Percentiles rank a stretch among this genome's conserved stretches.
phyloP scores from a whole-genome alignment of 1,140 invertebrate genomes.

The Melitaea cinxia region DNA sequence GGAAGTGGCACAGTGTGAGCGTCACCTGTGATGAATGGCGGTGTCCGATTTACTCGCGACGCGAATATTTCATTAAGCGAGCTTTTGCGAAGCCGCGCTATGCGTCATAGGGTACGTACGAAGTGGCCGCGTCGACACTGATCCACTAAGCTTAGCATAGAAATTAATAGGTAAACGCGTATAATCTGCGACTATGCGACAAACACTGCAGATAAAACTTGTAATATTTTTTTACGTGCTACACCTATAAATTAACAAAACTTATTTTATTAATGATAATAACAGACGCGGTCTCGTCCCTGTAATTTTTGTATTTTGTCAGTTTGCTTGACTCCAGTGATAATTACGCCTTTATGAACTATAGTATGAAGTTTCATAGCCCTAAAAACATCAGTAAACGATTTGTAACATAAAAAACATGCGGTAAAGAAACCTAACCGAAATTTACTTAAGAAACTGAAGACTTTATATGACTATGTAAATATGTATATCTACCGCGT shows the following conservation, averaged over 20 bases:
- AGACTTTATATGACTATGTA: no score
- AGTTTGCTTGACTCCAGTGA: no score
- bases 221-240: neutral
- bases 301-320: no score
- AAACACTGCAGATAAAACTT: slow-evolving; percentile 43
- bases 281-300: no score
- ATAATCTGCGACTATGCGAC: slow-evolving; percentile 48
- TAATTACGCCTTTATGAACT: no score
- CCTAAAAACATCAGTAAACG: no score
- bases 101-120: slow-evolving; percentile 40
- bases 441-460: no score
- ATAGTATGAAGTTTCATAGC: no score
- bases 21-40: slow-evolving; percentile 70
- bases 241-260: neutral
- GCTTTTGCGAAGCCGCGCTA: slow-evolving; percentile 54
- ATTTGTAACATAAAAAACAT: no score
- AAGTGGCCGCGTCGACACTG: slow-evolving; percentile 56
- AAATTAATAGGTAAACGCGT: slow-evolving; percentile 68
- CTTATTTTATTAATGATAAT: no score
- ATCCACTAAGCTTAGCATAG: slow-evolving; percentile 72
- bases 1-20: slow-evolving; percentile 51
- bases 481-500: no score
- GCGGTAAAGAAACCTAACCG: no score
- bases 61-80: slow-evolving; percentile 78
- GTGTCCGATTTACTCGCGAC: slow-evolving; percentile 67